Evolutionary conservation across 2,113 vertebrate genomes (phyloP).

Genomic region (Rhinopomastus cyanomelas): DNA sequence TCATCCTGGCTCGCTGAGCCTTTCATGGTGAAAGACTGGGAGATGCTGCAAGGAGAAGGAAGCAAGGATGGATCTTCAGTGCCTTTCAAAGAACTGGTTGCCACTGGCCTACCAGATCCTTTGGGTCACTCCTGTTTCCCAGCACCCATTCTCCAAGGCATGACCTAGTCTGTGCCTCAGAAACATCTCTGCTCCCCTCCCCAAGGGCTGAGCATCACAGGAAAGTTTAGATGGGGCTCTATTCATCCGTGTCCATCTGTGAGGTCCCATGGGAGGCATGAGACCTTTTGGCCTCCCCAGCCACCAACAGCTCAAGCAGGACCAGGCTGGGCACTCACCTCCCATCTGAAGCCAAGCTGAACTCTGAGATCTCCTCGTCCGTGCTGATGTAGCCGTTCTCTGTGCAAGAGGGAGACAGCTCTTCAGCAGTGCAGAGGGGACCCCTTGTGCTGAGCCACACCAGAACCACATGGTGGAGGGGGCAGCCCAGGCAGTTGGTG

Average conservation of each 20-base stretch:
- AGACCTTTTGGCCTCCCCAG: not conserved
- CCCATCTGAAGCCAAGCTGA: constrained; percentile 89
- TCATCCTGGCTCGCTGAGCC: constrained; percentile 95
- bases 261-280: not conserved
- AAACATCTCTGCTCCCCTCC: not conserved
- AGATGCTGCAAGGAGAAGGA: constrained; percentile 73
- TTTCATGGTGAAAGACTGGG: constrained; percentile 87
- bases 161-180: not conserved
- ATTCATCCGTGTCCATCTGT: not conserved
- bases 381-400: constrained; percentile 95
- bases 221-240: not conserved
- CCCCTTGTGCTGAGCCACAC: accelerated
- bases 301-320: not conserved
- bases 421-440: not conserved
- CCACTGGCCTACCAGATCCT: not conserved
- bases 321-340: constrained; percentile 76
- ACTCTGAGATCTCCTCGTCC: constrained; percentile 91
- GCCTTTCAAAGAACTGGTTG: not conserved
- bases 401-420: constrained; percentile 32
- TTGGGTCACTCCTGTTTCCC: not conserved
- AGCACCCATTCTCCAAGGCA: not conserved
- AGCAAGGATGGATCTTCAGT: not conserved
- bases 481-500: accelerated
- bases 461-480: accelerated
- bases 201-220: not conserved